These are phyloP conservation scores for Cetoscarus ocellatus DNA, from an alignment of 2,797 vertebrate genomes.

Conservation along the genomic window DNA sequence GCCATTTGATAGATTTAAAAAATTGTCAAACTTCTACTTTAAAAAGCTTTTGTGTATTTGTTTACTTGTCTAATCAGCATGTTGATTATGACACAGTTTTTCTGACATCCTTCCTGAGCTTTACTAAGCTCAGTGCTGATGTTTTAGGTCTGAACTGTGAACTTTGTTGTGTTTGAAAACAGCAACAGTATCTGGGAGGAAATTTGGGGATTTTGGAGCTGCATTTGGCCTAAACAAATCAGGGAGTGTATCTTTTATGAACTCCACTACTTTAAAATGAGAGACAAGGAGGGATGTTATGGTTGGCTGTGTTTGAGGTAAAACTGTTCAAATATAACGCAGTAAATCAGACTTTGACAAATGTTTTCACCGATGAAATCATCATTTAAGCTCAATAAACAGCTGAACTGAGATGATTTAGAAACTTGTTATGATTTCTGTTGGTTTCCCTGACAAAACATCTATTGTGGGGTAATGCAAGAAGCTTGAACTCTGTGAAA, in stretches of 20 bases:
- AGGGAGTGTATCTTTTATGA: not conserved
- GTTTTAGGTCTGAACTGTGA: slow-evolving; percentile 1
- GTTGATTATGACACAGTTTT: not conserved
- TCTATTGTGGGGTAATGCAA: too few species aligned
- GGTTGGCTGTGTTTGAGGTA: not conserved
- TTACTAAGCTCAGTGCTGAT: not conserved
- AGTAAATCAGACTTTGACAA: too few species aligned
- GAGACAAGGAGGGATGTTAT: not conserved
- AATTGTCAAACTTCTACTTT: not conserved
- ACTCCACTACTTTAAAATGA: not conserved
- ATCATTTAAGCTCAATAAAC: too few species aligned
- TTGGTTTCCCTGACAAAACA: too few species aligned
- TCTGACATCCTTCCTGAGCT: too few species aligned
- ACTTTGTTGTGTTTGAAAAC: slow-evolving; percentile 22
- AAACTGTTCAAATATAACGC: not conserved
- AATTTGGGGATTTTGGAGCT: slow-evolving; percentile 15
- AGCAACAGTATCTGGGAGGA: slow-evolving; percentile 18
- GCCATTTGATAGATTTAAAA: too few species aligned
- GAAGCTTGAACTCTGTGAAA: too few species aligned
- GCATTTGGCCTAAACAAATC: slow-evolving; percentile 3
- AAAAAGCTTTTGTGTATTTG: not conserved
- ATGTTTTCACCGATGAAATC: too few species aligned
- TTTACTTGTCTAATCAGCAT: not conserved
- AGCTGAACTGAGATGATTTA: not conserved
- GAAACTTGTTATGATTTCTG: too few species aligned